phyloP scores from a whole-genome alignment of 2,888 invertebrate genomes.

The Scaeva pyrastri region DNA sequence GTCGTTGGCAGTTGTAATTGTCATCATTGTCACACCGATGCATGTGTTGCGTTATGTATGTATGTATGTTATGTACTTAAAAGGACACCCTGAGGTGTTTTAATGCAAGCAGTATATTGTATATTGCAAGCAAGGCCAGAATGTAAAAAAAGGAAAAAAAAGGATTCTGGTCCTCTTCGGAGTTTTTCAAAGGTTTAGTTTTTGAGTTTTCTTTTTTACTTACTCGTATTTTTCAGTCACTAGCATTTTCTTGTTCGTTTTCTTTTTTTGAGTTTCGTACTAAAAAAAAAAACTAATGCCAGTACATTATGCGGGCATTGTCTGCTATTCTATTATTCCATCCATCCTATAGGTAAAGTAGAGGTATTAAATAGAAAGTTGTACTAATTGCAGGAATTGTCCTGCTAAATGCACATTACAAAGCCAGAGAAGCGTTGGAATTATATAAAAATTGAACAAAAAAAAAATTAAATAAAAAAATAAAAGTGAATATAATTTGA shows the following conservation, averaged over 20 bases:
- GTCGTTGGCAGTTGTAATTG: background rate
- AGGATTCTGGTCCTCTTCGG: slow-evolving; percentile 19
- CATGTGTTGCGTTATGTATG: slow-evolving; percentile 28
- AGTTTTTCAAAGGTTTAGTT: slow-evolving; percentile 3
- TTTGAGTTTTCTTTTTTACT: slow-evolving; percentile 3
- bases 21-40: slow-evolving; percentile 31
- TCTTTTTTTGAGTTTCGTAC: background rate
- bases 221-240: background rate
- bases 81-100: slow-evolving; percentile 21
- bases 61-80: no score
- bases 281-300: slow-evolving; percentile 21
- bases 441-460: slow-evolving; percentile 18
- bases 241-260: background rate
- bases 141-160: background rate
- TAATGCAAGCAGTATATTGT: no score
- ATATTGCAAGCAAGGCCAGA: slow-evolving; percentile 16
- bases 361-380: slow-evolving; percentile 39
- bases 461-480: background rate
- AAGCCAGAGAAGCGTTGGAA: background rate
- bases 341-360: slow-evolving; percentile 24
- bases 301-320: slow-evolving; percentile 52
- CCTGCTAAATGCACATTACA: slow-evolving; percentile 27
- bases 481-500: background rate
- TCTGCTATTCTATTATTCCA: slow-evolving; percentile 49
- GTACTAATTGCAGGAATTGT: slow-evolving; percentile 55